Evolutionary conservation across 2,888 invertebrate species (phyloP).

Genomic region (Eucriotettix oculatus): DNA sequence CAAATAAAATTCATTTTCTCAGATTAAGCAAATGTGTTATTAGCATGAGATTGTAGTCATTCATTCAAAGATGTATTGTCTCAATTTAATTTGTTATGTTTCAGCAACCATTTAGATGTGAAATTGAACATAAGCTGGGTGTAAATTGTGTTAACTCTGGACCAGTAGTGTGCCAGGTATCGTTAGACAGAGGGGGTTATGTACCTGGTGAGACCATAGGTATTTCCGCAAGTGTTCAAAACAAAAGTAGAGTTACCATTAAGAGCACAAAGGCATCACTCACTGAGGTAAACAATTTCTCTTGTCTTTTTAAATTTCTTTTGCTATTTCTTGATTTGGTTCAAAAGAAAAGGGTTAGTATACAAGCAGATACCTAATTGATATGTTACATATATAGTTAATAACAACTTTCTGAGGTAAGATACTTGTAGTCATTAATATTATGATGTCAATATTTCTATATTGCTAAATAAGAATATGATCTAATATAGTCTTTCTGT

Average conservation of each 20-base stretch:
- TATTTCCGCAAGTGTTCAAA: conserved; percentile 68
- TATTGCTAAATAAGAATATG: no score
- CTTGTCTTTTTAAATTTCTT: neutral
- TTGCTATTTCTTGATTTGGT: neutral
- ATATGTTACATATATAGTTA: no score
- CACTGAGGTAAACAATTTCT: conserved; percentile 34
- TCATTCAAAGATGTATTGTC: no score
- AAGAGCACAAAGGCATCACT: conserved; percentile 73
- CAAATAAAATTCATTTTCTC: no score
- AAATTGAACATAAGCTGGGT: conserved; percentile 79
- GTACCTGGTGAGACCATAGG: conserved; percentile 87
- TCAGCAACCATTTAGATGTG: conserved; percentile 78
- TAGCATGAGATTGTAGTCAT: no score
- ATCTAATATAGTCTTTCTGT: no score
- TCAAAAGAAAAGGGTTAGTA: neutral
- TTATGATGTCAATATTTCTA: no score
- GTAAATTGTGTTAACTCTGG: conserved; percentile 80
- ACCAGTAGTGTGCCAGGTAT: conserved; percentile 67
- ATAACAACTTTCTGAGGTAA: no score
- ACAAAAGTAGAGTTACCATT: conserved; percentile 71
- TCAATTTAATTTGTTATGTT: conserved; percentile 15
- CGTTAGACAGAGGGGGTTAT: conserved; percentile 81
- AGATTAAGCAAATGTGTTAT: no score
- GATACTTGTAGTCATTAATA: no score
- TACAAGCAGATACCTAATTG: neutral